Base-by-base conservation (phyloP, 2,797 vertebrate species). In the Acanthornis magna region DNA sequence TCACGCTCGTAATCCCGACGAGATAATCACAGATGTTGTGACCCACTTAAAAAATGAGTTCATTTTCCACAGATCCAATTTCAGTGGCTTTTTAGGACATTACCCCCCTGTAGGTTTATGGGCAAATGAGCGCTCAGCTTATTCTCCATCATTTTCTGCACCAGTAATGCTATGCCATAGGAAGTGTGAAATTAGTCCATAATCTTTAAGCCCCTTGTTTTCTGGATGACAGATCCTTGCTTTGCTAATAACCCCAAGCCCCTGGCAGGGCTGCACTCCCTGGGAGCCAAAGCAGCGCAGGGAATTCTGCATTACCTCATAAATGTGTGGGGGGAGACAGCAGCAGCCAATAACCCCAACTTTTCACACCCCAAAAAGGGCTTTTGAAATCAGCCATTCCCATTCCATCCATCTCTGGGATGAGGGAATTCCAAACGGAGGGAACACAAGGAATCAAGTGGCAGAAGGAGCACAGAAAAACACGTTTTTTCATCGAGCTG, bases 1-100 rank as follows among this genome's bases (percentile, higher is more conserved):
- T 96, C 95, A 16, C 36, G 32, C 91, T 61, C 85, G 74, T 96
- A 97, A 97, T 97, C 95, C 96, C 95, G 50, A 91, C 92, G 82
- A 78, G 81, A 97, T 97, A 97, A 95, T 97, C 95, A 95, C 97
- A 97, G 97, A 97, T 97, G 96, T 75, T 97, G 96, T 97, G 97
- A 97, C 94, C 97, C 97, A 98, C 94, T 97, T 96, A 95, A 95
- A 97, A 90, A 97, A 96, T 55, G 95, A 97, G 94, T 93, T 97
- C 92, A 96, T 95, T 96, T 97, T 97, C 97, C 94, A 88, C 83
- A 96, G 47, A 96, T 97, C 93, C 94, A 93, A 93, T 97, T 95
- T 92, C 93, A 92, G 92, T 94, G 95, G 96, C 94, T 98, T 97
- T 95, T 96, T 95, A 97, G 94, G 95, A 95, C 92, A 95, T 85